Conservation (phyloP, 2,113 vertebrate genomes). For the Trematocara marginatum region DNA sequence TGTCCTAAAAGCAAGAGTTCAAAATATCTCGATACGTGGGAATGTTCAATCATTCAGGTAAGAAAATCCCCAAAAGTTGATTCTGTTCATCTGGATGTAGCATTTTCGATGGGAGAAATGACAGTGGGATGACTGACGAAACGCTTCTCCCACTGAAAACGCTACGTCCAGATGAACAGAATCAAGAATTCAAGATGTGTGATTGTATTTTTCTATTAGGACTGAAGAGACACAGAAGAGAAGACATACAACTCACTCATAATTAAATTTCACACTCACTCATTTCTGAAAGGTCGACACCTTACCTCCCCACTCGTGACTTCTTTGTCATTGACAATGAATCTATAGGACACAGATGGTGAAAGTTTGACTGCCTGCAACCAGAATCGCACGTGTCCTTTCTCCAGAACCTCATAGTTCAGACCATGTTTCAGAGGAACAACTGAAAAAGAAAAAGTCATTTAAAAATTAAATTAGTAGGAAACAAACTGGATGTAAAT, state of each 20-base stretch:
- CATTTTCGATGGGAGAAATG: not conserved
- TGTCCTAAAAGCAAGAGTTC: not conserved
- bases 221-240: not conserved
- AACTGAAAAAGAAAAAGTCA: slow-evolving; percentile 60
- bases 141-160: not conserved
- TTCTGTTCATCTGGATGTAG: not conserved
- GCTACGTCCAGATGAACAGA: not conserved
- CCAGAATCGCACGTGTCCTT: slow-evolving; percentile 95
- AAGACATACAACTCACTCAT: accelerated
- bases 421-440: slow-evolving; percentile 91
- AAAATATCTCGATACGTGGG: not conserved
- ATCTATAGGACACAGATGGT: slow-evolving; percentile 79
- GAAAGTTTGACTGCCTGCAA: slow-evolving; percentile 85
- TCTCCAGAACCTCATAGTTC: slow-evolving; percentile 88
- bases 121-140: not conserved
- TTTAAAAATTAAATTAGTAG: not conserved
- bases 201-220: not conserved
- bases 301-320: slow-evolving; percentile 81
- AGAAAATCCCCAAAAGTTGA: not conserved
- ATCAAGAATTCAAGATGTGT: not conserved
- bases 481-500: not conserved
- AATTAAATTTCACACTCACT: not conserved
- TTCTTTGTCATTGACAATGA: slow-evolving; percentile 89
- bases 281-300: not conserved
- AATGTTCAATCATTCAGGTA: not conserved